phyloP scores from a whole-genome alignment of 2,888 invertebrate species.

The Leptopilina myrica region DNA sequence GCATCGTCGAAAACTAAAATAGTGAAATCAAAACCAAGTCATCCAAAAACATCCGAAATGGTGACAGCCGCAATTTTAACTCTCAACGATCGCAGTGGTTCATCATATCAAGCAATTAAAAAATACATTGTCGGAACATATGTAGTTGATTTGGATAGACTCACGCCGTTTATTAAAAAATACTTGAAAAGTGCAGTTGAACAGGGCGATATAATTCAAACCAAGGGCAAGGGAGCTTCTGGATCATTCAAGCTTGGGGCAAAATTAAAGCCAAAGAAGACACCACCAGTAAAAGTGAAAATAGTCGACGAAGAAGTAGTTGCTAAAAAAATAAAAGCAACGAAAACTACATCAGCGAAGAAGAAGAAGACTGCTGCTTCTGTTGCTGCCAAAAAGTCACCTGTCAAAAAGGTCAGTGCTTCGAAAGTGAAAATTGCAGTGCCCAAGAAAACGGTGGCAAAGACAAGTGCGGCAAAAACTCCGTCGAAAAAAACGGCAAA shows the following conservation, averaged over 20 bases:
- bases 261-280: constrained; percentile 11
- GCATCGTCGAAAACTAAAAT: constrained; percentile 47
- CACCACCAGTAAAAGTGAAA: not conserved
- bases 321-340: no score
- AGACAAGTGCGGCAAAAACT: no score
- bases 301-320: constrained; percentile 41
- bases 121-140: constrained; percentile 81
- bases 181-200: constrained; percentile 80
- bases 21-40: constrained; percentile 65
- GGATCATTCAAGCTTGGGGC: constrained; percentile 76
- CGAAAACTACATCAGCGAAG: no score
- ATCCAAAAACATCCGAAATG: constrained; percentile 79
- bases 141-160: constrained; percentile 80
- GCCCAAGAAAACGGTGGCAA: no score
- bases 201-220: constrained; percentile 78
- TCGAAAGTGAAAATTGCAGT: no score
- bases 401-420: no score
- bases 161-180: constrained; percentile 80
- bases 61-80: constrained; percentile 79
- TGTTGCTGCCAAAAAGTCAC: no score
- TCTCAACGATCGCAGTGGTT: constrained; percentile 80
- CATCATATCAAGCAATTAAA: constrained; percentile 80
- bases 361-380: no score
- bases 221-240: constrained; percentile 79
- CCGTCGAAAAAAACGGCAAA: not conserved